Evolutionary conservation across 2,797 vertebrate species (phyloP).

Genomic region (Molossus molossus): DNA sequence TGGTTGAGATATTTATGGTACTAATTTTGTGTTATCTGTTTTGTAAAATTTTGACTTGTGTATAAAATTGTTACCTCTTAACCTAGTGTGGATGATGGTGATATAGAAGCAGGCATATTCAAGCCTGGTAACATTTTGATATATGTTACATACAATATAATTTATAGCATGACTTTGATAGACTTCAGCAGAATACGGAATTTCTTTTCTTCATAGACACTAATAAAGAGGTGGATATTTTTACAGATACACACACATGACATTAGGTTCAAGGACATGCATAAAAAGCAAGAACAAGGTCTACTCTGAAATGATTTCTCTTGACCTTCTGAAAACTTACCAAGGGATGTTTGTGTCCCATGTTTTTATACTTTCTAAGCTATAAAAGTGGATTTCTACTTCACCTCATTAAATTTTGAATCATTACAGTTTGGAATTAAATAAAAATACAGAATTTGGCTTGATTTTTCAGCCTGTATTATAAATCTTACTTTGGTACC

Average conservation of each 20-base stretch:
- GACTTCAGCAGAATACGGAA: neutral
- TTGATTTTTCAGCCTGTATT: constrained; percentile 54
- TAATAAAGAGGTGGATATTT: neutral
- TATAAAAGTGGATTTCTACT: constrained; percentile 60
- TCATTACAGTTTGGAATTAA: constrained; percentile 62
- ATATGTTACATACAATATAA: neutral
- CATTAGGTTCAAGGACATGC: neutral
- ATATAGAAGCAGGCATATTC: neutral
- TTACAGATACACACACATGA: neutral
- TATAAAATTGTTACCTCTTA: neutral
- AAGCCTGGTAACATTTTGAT: neutral
- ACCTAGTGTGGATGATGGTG: neutral
- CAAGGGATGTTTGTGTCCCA: neutral
- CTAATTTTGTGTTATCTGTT: constrained; percentile 11
- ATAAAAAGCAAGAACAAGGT: constrained; percentile 30
- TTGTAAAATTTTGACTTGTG: constrained; percentile 9
- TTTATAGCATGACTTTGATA: neutral
- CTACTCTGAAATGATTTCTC: constrained; percentile 38
- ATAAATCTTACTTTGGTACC: constrained; percentile 60
- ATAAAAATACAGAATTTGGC: constrained; percentile 69
- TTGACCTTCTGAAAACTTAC: constrained; percentile 50
- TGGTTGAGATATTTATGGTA: neutral
- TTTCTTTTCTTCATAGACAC: constrained; percentile 10
- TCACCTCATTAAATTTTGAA: constrained; percentile 66
- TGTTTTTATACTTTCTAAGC: constrained; percentile 70